Evolutionary conservation across 1,140 invertebrate genomes (phyloP), one percentile per base, ranked within the genome.

Genomic region (Agraylea sexmaculata): DNA sequence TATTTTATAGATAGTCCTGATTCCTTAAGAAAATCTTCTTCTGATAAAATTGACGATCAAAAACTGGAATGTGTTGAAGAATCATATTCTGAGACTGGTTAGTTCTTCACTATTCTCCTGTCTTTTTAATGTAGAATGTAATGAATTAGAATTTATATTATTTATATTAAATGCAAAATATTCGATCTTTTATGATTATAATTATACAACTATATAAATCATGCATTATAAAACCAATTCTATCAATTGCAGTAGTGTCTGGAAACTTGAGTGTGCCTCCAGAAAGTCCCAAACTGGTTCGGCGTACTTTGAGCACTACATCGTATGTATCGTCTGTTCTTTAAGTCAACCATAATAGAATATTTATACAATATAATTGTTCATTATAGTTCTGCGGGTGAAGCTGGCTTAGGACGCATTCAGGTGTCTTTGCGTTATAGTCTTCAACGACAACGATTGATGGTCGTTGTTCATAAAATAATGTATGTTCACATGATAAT

Each of bases 401-500:
- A 79, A 47, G 67, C 73, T 22, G 78, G 77, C 21, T 60, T 86
- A 21, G 83, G 87, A 0, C 73, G 82, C 37, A 86, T 93, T 42
- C 80, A 91, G 54, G 55, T 94, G 23, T 87, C 87, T 2, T 63
- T 92, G n/a, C 74, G 80, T 20, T 93, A 91, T 61, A 89, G 83
- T 50, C 69, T 79, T 20, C 78, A 78, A 47, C 68, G 87, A 36
- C 85, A 90, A 55, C 77, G 79, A 45, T 65, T 94, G 1, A 71
- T 81, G 37, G 69, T 92, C 30, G 80, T 86, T 13, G 75, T 94
- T 1, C 87, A 93, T 57, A 88, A 87, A 73, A 78, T 91, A 48
- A 74, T 75, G 86, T 90, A 74, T 10, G 10, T 28, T 40, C 25
- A 34, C 40, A 25, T 34, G 10, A 36, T 12, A 33, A n/a, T 16